phyloP scores from a whole-genome alignment of 2,113 vertebrate genomes.

The Eulacestoma nigropectus region DNA sequence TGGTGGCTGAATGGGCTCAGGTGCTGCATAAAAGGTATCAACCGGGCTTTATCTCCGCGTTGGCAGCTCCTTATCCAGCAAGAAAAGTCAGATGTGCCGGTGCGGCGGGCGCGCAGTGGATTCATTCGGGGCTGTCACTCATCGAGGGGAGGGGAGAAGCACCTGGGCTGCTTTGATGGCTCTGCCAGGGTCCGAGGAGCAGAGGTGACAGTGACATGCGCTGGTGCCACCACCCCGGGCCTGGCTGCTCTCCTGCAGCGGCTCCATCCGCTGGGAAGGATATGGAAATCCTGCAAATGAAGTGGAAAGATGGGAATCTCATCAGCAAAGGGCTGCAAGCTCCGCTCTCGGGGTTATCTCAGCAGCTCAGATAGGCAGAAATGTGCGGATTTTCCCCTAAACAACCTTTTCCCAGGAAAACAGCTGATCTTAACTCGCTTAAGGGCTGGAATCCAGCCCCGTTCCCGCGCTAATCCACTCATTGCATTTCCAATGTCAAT shows the following conservation, averaged over 20 bases:
- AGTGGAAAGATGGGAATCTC: not conserved
- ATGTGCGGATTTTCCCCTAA: not conserved
- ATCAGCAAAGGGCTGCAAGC: not conserved
- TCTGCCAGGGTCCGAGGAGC: not conserved
- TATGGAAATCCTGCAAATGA: not conserved
- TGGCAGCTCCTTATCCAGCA: not conserved
- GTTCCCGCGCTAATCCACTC: not conserved
- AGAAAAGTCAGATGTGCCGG: not conserved
- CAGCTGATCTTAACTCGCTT: not conserved
- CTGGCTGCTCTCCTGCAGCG: fast-evolving
- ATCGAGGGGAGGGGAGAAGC: not conserved
- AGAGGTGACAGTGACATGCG: fast-evolving
- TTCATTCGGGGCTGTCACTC: not conserved
- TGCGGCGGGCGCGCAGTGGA: not conserved
- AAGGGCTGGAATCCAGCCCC: not conserved
- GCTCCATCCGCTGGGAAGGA: not conserved
- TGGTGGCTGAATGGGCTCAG: constrained; percentile 61
- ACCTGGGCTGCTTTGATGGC: not conserved
- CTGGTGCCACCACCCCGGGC: fast-evolving
- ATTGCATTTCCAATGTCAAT: not conserved
- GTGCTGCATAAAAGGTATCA: constrained; percentile 46
- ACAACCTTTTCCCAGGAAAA: not conserved
- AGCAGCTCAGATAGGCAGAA: not conserved
- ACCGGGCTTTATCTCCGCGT: not conserved
- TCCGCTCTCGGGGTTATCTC: not conserved